Conservation (phyloP, 1,140 invertebrate species). For the Alviniconcha marisindica region DNA sequence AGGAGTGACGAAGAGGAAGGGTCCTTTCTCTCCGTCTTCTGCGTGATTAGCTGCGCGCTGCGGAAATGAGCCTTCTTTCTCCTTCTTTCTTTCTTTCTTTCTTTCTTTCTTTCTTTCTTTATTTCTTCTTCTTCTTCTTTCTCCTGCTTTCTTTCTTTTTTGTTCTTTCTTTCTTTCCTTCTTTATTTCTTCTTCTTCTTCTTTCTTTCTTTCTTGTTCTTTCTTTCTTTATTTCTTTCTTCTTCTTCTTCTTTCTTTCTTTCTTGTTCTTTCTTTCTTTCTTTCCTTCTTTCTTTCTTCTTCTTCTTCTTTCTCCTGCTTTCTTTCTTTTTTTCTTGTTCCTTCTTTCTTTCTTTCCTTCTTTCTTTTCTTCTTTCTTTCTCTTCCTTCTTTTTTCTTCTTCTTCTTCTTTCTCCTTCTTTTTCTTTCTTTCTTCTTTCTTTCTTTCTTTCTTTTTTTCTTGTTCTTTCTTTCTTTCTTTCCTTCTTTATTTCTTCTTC, state of each 20-base stretch:
- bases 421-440: background rate
- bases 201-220: constrained; percentile 5
- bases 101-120: constrained; percentile 28
- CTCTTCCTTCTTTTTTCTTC: too few relatives aligned
- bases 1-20: too few relatives aligned
- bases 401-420: too few relatives aligned
- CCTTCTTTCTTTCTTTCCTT: constrained; percentile 19
- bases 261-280: background rate
- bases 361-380: background rate
- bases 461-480: background rate
- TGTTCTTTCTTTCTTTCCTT: background rate
- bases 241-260: background rate
- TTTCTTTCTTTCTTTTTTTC: background rate
- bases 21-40: constrained; percentile 6
- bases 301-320: constrained; percentile 7
- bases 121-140: constrained; percentile 9
- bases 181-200: background rate
- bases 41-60: too few relatives aligned
- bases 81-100: constrained; percentile 18
- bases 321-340: constrained; percentile 9
- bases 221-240: constrained; percentile 17
- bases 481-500: background rate
- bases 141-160: background rate
- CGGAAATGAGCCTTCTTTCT: constrained; percentile 5
- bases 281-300: background rate